A percentile compares a stretch with the other conserved stretches of the same genome.
These are phyloP conservation scores for Latheticus oryzae DNA, from an alignment of 2,888 invertebrate genomes.

Conservation along the genomic window DNA sequence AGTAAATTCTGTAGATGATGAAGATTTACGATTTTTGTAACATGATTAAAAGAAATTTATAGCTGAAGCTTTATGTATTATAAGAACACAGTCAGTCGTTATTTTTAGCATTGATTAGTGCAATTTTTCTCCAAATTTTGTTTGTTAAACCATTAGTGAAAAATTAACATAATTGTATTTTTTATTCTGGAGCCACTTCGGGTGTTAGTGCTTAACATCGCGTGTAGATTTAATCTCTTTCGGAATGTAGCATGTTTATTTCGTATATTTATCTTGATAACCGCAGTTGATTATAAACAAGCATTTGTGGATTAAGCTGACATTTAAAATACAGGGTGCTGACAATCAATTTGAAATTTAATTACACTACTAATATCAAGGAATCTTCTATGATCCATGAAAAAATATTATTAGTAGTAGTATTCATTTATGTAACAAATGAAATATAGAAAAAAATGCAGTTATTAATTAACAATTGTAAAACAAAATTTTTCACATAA, in stretches of 20 bases:
- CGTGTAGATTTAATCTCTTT: slow-evolving; percentile 50
- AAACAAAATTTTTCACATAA: slow-evolving; percentile 9
- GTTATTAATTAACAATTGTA: slow-evolving; percentile 11
- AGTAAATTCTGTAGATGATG: too few species aligned
- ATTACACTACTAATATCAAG: slow-evolving; percentile 34
- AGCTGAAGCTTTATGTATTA: too few species aligned
- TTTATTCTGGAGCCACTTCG: slow-evolving; percentile 39
- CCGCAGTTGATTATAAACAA: slow-evolving; percentile 47
- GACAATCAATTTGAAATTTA: slow-evolving; percentile 47
- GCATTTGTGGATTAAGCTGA: slow-evolving; percentile 45
- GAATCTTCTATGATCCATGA: slow-evolving; percentile 15
- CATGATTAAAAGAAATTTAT: too few species aligned
- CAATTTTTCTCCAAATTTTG: too few species aligned
- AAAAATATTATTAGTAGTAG: too few species aligned
- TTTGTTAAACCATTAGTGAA: too few species aligned
- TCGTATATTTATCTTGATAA: slow-evolving; percentile 50
- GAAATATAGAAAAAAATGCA: too few species aligned
- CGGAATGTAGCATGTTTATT: slow-evolving; percentile 51
- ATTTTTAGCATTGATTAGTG: too few species aligned
- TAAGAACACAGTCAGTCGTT: too few species aligned
- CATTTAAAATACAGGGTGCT: slow-evolving; percentile 45
- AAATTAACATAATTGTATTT: slow-evolving; percentile 46
- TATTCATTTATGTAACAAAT: slow-evolving; percentile 12
- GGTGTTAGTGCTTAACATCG: slow-evolving; percentile 47
- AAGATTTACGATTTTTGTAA: too few species aligned